Conservation (phyloP, 1,140 invertebrate species). For the Zeugodacus cucurbitae region DNA sequence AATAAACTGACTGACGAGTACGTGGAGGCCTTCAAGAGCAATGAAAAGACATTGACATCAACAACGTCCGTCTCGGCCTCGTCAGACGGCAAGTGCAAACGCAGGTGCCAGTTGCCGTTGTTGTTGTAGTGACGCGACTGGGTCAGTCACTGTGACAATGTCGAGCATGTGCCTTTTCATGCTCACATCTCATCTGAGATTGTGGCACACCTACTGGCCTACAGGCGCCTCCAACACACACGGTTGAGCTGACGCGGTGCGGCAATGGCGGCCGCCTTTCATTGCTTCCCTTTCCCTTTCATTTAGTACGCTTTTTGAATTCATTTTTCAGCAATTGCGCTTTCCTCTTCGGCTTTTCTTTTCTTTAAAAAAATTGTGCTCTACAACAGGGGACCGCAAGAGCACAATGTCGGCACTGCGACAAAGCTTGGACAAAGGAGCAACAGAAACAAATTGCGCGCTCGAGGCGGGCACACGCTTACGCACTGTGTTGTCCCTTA, state of each 20-base stretch:
- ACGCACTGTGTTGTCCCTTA: background rate
- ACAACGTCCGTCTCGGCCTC: background rate
- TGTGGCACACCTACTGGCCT: background rate
- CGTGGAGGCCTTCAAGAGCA: background rate
- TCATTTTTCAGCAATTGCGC: background rate
- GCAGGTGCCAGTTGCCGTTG: background rate
- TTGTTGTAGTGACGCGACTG: background rate
- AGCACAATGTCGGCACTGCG: background rate
- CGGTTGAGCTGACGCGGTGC: background rate
- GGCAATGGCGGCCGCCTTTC: background rate
- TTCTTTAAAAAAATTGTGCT: background rate
- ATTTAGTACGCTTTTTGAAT: slow-evolving; percentile 19
- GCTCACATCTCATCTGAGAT: too few relatives aligned
- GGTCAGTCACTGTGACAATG: background rate
- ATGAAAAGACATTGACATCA: background rate
- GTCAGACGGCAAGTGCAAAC: background rate
- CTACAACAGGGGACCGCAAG: too few relatives aligned
- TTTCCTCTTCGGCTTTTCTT: background rate
- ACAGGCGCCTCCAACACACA: background rate
- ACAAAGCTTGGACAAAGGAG: background rate
- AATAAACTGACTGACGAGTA: background rate
- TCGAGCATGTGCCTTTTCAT: background rate
- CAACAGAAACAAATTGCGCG: background rate
- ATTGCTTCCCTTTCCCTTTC: slow-evolving; percentile 8
- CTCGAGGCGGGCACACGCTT: background rate